Percentiles rank a stretch among this genome's conserved stretches.
These are phyloP conservation scores for Pteropus alecto DNA, from an alignment of 2,113 vertebrate species.

Conservation along the genomic window DNA sequence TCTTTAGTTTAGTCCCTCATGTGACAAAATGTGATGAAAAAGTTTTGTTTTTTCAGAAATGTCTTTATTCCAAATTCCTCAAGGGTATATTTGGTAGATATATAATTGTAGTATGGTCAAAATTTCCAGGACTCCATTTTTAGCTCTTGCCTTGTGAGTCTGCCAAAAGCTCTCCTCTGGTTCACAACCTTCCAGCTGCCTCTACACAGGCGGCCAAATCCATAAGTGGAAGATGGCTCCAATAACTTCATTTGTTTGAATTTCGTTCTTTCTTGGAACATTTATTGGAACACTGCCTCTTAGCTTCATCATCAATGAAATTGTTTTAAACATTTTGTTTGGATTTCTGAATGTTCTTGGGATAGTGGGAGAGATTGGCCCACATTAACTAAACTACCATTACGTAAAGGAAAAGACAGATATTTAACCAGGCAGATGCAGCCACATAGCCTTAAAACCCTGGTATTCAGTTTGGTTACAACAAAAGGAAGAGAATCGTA, in stretches of 20 bases:
- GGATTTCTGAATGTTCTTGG: background rate
- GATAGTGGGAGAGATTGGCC: background rate
- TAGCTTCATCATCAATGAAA: background rate
- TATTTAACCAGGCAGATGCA: background rate
- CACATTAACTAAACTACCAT: background rate
- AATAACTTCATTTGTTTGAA: background rate
- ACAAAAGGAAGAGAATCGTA: background rate
- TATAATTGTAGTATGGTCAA: background rate
- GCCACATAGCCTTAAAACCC: background rate
- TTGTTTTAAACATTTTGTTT: background rate
- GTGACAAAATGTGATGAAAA: background rate
- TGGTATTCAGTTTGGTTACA: background rate
- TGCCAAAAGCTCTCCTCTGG: background rate
- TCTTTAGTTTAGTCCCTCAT: background rate
- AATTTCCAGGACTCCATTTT: background rate
- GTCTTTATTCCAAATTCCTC: background rate
- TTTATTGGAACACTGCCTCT: background rate
- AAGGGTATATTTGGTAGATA: background rate
- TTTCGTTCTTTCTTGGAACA: background rate
- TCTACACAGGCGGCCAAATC: background rate
- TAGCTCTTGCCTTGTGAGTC: background rate
- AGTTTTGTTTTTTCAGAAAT: background rate
- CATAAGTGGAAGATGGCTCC: background rate
- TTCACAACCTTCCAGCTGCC: background rate
- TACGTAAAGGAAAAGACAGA: background rate